Base-by-base conservation (phyloP, 2,113 vertebrate genomes). In the Peucedramus taeniatus region DNA sequence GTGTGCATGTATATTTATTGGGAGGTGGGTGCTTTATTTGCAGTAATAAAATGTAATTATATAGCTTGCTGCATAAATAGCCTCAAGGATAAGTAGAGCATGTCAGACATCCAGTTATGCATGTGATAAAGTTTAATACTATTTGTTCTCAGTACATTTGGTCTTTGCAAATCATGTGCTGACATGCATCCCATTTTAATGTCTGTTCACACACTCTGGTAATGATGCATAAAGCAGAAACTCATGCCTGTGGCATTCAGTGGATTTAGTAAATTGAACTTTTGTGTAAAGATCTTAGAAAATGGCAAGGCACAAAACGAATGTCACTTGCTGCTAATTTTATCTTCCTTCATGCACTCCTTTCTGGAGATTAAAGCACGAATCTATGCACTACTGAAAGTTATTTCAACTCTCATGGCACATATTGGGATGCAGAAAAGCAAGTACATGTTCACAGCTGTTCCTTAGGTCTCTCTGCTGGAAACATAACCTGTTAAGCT, bases 21-120 rank as follows among this genome's bases (percentile, higher is more conserved):
- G 44, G 44, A 44, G 53, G 72, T 45, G 50, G 39, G 50, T 12
- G 39, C 81, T 92, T 90, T 94, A 87, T 96, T 96, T 96, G 91
- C 77, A 80, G 81, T 95, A 97, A 98, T 97, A 97, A 97, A 97
- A 97, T 97, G 56, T 97, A 97, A 98, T 98, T 98, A 96, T 66
- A 92, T 53, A 93, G 79, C 86, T 92, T 83, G 86, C 83, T 91
- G 77, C 95, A 94, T 94, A 97, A 98, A 90, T 97, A 97, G 95
- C 96, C 84, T 11, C 27, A 65, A 96, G 97, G 93, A 95, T 96
- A 96, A 92, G 83, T 94, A 33, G 85, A 83, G 83, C 94, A 92
- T 97, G 81, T 97, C 95, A 97, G 96, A 85, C 95, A 97, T 87
- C 96, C 96, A 95, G 97, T 97, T 96, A 95, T 90, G 88, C 91